phyloP scores from a whole-genome alignment of 2,888 invertebrate genomes.

The Metacarcinus magister region DNA sequence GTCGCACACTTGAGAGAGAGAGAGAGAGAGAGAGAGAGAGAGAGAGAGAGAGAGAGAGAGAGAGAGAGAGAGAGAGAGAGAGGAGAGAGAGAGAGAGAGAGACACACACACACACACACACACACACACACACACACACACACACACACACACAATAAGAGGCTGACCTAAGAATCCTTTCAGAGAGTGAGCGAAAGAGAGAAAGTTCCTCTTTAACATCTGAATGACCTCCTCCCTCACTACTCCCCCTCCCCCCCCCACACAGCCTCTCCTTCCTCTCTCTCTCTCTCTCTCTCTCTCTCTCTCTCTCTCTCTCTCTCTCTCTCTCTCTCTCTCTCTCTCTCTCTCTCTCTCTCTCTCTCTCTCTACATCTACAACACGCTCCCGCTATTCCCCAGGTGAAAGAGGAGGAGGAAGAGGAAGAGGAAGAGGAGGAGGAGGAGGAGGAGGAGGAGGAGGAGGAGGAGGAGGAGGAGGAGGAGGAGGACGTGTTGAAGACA shows the following conservation, averaged over 20 bases:
- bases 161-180: constrained; percentile 41
- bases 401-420: constrained; percentile 17
- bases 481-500: constrained; percentile 22
- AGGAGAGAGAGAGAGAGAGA: no score
- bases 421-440: constrained; percentile 36
- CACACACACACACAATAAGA: constrained; percentile 29
- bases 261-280: neutral
- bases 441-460: constrained; percentile 36
- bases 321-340: no score
- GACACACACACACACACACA: neutral
- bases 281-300: neutral
- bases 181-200: constrained; percentile 46
- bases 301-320: no score
- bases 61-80: constrained; percentile 38
- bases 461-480: constrained; percentile 39
- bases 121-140: constrained; percentile 45
- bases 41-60: constrained; percentile 53
- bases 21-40: constrained; percentile 53
- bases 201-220: constrained; percentile 48
- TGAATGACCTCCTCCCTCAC: constrained; percentile 29
- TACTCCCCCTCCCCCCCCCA: neutral
- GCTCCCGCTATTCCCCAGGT: constrained; percentile 4
- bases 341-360: no score
- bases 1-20: neutral
- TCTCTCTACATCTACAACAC: constrained; percentile 7